Evolutionary conservation across 2,888 invertebrate species (phyloP).

Genomic region (Druceiella hillmani): DNA sequence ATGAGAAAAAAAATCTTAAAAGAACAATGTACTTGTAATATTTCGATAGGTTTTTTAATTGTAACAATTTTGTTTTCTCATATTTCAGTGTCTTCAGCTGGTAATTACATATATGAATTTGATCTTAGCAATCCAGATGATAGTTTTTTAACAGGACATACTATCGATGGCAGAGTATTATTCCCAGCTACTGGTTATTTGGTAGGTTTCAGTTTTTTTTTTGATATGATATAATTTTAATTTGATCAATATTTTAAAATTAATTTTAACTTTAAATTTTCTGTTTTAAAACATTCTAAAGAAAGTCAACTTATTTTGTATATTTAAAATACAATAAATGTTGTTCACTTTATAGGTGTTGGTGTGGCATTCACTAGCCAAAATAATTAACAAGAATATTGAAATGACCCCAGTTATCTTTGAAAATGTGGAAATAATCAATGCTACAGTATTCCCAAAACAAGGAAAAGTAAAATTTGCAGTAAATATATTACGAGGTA

Average conservation of each 20-base stretch:
- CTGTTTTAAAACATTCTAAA: no score
- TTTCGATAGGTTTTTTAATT: no score
- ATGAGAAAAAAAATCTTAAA: no score
- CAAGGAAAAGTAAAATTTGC: constrained; percentile 75
- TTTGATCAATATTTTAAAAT: no score
- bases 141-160: constrained; percentile 76
- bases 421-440: constrained; percentile 85
- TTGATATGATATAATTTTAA: no score
- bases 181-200: constrained; percentile 95
- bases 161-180: constrained; percentile 88
- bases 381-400: constrained; percentile 64
- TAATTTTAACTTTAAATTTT: no score
- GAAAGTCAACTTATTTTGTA: no score
- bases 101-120: constrained; percentile 73
- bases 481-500: constrained; percentile 76
- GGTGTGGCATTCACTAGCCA: constrained; percentile 84
- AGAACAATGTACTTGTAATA: no score
- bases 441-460: constrained; percentile 90
- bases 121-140: constrained; percentile 71
- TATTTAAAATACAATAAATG: no score
- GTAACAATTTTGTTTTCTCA: no score
- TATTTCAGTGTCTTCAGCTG: constrained; percentile 50
- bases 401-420: constrained; percentile 80
- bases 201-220: constrained; percentile 51
- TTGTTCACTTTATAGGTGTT: constrained; percentile 53